Base-by-base conservation (phyloP, 1,140 invertebrate species). In the Laodelphax striatellus region DNA sequence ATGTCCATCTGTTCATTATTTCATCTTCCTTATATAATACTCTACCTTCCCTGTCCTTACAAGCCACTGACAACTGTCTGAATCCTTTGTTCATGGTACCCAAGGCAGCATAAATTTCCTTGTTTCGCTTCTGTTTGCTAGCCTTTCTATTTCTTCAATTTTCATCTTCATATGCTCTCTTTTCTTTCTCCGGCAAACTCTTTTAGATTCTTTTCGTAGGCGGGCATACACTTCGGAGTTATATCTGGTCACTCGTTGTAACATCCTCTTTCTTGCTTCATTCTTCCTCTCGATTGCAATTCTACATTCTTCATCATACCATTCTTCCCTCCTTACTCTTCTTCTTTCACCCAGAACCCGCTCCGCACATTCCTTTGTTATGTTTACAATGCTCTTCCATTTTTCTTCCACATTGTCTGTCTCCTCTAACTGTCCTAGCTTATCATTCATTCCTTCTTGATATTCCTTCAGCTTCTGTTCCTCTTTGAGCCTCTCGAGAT, bases 401-500 rank as follows among this genome's bases (percentile, higher is more conserved):
- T 72, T 22, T 68, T 68, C 31, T 64, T 68, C 16, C 10, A 60
- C 9, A 9, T 31, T 9, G 9, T 16, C 19, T 5, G 4, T 46
- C 13, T 19, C 19, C 19, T 46, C 4, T 19, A 16, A 4, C 14
- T 5, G 4, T 5, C 11, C 43, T 46, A 19, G 4, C 6, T 46
- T 46, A 9, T 31, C 9, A 5, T 46, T 13, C 6, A 46, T 19
- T 46, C 43, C 13, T 13, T 19, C 43, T 5, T 46, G 14, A 19
- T 46, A 11, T 9, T 31, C 28, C 4, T 31, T 31, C 9, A 5
- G 4, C 28, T 31, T 31, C 9, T 31, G 4, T 31, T 46, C 43
- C 11, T 46, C 4, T 46, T 16, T 46, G 6, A 46, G 43, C 11
- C 4, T 13, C 6, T n/a, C 43, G 11, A 46, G 4, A 46, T 46